phyloP scores from a whole-genome alignment of 1,140 invertebrate genomes.

The Ceratina calcarata region DNA sequence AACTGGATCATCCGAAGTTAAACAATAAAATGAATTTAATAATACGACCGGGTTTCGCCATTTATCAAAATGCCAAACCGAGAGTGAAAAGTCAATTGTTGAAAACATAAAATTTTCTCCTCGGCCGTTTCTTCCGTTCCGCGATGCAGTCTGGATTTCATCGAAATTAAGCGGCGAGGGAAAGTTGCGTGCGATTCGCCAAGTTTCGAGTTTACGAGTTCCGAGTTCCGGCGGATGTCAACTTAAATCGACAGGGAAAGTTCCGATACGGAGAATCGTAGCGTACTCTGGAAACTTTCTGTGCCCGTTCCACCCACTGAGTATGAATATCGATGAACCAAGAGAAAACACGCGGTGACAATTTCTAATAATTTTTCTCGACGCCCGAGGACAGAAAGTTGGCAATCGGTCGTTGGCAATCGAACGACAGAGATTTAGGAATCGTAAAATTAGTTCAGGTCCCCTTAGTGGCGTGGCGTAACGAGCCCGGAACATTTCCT shows the following conservation, averaged over 20 bases:
- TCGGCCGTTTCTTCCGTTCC: too few relatives aligned
- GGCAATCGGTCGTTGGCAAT: conserved; percentile 9
- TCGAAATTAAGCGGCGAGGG: conserved; percentile 12
- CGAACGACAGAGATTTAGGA: neutral
- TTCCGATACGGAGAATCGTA: neutral
- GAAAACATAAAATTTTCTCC: too few relatives aligned
- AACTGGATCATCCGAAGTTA: neutral
- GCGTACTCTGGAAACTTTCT: neutral
- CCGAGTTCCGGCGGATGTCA: neutral
- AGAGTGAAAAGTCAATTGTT: too few relatives aligned
- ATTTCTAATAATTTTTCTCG: neutral
- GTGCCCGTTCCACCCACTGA: too few relatives aligned
- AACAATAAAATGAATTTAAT: too few relatives aligned
- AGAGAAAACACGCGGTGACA: too few relatives aligned
- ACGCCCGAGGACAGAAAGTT: neutral
- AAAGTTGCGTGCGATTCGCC: conserved; percentile 26
- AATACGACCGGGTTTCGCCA: too few relatives aligned
- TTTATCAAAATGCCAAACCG: too few relatives aligned
- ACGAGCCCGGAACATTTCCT: neutral
- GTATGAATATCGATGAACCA: neutral
- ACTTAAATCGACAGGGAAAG: neutral
- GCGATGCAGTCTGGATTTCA: too few relatives aligned
- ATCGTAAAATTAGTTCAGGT: neutral
- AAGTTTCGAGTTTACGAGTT: conserved; percentile 14
- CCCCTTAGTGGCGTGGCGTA: too few relatives aligned